Evolutionary conservation across 2,113 vertebrate species (phyloP).

Genomic region (Bambusicola thoracicus): DNA sequence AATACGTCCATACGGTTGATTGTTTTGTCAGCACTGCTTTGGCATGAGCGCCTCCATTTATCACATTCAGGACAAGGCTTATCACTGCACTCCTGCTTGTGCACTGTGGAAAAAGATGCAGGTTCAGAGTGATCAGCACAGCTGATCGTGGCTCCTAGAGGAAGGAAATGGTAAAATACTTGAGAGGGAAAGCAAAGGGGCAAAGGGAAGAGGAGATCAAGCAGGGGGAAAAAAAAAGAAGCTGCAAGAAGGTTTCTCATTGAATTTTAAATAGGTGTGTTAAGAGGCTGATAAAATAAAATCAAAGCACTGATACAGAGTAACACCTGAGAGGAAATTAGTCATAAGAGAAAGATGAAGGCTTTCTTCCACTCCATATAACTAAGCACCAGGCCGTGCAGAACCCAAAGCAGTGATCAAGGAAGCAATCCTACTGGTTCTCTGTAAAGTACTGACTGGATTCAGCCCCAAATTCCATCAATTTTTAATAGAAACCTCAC

Average conservation of each 20-base stretch:
- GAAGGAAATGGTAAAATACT: background rate
- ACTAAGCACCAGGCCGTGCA: background rate
- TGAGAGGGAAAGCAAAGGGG: background rate
- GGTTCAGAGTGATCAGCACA: background rate
- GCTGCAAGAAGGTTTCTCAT: background rate
- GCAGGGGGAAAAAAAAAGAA: background rate
- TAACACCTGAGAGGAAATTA: background rate
- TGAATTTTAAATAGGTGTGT: background rate
- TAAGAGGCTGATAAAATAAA: background rate
- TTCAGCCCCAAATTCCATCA: background rate
- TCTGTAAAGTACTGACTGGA: background rate
- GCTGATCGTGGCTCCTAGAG: background rate
- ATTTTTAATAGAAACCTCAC: background rate
- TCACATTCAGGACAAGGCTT: background rate
- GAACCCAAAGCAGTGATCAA: background rate
- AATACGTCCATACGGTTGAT: fast-evolving
- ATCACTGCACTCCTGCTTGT: background rate
- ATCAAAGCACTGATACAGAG: background rate
- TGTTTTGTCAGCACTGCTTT: background rate
- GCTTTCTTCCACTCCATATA: background rate
- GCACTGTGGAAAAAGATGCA: background rate
- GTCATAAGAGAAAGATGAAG: background rate
- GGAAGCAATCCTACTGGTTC: background rate
- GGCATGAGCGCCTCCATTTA: background rate
- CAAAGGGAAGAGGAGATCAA: background rate